Evolutionary conservation across 2,888 invertebrate species (phyloP).

Genomic region (Synanthedon andrenaeformis): DNA sequence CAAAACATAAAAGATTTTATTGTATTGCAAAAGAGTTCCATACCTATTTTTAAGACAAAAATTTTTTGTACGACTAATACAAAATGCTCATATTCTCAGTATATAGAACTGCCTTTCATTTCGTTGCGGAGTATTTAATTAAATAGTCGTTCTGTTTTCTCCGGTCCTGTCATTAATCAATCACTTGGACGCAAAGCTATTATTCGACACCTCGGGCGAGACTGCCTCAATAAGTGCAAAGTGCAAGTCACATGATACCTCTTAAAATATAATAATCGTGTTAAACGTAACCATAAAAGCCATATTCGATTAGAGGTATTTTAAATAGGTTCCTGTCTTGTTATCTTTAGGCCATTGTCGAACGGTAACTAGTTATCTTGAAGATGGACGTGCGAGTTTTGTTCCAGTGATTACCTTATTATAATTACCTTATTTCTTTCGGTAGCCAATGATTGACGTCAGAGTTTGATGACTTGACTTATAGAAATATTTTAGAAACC

Average conservation of each 20-base stretch:
- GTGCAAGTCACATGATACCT: slow-evolving; percentile 64
- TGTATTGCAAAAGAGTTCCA: too few relatives aligned
- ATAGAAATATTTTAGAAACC: too few relatives aligned
- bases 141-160: slow-evolving; percentile 59
- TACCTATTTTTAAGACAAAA: too few relatives aligned
- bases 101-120: slow-evolving; percentile 23
- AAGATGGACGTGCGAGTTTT: slow-evolving; percentile 19
- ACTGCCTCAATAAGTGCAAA: slow-evolving; percentile 31
- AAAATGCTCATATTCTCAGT: too few relatives aligned
- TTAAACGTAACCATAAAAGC: slow-evolving; percentile 66
- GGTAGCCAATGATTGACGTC: slow-evolving; percentile 16
- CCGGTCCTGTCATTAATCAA: slow-evolving; percentile 64
- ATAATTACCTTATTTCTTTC: slow-evolving; percentile 38
- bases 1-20: background rate
- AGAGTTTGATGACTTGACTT: background rate
- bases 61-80: too few relatives aligned
- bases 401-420: slow-evolving; percentile 23
- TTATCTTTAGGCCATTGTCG: slow-evolving; percentile 52
- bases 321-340: slow-evolving; percentile 63
- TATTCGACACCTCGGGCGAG: slow-evolving; percentile 55
- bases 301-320: slow-evolving; percentile 62
- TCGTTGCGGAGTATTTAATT: slow-evolving; percentile 49
- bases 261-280: slow-evolving; percentile 70
- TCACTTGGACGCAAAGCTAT: slow-evolving; percentile 46
- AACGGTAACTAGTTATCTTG: slow-evolving; percentile 38